Percentiles rank a stretch among this genome's conserved stretches.
Evolutionary conservation across 2,113 vertebrate species (phyloP).

Genomic region (Phylloscopus trochiloides): DNA sequence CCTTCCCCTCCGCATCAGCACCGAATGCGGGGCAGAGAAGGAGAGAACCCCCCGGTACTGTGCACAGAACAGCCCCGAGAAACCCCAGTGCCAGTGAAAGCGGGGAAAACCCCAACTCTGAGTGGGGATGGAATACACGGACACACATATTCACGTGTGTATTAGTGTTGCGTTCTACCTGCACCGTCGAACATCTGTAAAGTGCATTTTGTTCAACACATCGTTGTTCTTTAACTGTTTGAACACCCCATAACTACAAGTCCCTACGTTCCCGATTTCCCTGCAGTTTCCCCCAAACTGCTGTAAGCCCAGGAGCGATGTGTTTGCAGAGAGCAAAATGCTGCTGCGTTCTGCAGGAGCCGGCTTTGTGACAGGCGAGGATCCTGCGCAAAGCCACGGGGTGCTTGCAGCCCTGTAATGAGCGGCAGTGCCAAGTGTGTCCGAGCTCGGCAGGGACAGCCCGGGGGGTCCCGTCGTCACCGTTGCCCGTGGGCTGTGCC

Average conservation of each 20-base stretch:
- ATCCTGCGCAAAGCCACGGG: neutral
- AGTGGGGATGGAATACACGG: neutral
- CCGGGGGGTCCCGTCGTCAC: neutral
- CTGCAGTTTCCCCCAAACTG: neutral
- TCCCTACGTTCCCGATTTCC: neutral
- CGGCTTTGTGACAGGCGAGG: neutral
- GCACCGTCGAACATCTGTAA: neutral
- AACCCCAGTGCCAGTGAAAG: rapidly evolving
- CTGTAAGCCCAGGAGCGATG: neutral
- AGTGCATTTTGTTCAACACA: neutral
- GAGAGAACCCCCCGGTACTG: rapidly evolving
- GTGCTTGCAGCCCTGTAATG: rapidly evolving
- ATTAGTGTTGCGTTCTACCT: neutral
- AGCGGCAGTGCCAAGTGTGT: neutral
- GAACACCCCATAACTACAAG: neutral
- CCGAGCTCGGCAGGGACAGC: neutral
- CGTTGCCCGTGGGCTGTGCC: neutral
- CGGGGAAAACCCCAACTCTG: neutral
- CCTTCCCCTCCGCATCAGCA: neutral
- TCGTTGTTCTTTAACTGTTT: neutral
- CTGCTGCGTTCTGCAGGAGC: neutral
- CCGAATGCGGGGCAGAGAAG: neutral
- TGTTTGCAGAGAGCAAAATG: neutral
- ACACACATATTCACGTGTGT: neutral
- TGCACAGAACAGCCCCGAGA: rapidly evolving